Conservation (phyloP, 2,797 vertebrate species). For the Eospalax fontanierii region DNA sequence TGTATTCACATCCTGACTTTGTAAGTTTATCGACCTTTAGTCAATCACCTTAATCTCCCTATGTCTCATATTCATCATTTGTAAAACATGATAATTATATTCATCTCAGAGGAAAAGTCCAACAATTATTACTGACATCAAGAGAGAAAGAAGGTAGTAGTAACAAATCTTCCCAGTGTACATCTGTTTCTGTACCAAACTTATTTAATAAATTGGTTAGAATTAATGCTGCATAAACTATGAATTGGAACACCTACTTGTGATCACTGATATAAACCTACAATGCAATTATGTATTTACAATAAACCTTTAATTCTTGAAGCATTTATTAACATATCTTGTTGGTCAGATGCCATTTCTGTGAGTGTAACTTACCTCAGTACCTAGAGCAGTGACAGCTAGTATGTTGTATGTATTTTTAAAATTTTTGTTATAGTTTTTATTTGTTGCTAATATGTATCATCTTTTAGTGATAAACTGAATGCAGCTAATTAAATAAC, state of each 20-base stretch:
- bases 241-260: neutral
- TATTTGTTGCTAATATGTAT: neutral
- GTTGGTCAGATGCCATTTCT: neutral
- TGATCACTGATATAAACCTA: neutral
- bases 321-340: neutral
- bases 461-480: neutral
- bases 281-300: neutral
- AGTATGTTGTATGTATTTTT: constrained; percentile 21
- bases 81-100: constrained; percentile 44
- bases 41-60: constrained; percentile 51
- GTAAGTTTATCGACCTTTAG: constrained; percentile 30
- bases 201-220: neutral
- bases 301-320: neutral
- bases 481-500: constrained; percentile 17
- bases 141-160: neutral
- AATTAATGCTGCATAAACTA: neutral
- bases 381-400: neutral
- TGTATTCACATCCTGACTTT: constrained; percentile 13
- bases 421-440: constrained; percentile 10
- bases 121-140: neutral
- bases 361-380: neutral
- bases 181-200: neutral
- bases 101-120: neutral
- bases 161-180: neutral
- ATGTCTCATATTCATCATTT: constrained; percentile 15